These are phyloP conservation scores for Hypsibius dujardini DNA, from an alignment of 1,140 invertebrate species.

Conservation along the genomic window DNA sequence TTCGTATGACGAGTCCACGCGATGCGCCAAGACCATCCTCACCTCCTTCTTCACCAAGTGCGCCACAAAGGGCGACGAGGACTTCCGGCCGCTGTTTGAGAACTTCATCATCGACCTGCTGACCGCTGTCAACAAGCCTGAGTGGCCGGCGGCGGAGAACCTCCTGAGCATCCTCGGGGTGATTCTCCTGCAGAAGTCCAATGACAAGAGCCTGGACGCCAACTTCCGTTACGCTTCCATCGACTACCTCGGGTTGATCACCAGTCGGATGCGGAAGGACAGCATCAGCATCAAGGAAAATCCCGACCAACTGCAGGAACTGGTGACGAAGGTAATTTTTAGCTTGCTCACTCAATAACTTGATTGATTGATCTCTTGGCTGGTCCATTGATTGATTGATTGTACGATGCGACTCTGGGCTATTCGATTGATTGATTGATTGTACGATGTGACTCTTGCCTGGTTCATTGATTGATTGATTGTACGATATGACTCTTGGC, in stretches of 20 bases:
- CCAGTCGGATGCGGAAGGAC: slow-evolving; percentile 78
- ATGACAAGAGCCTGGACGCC: slow-evolving; percentile 91
- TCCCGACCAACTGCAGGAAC: slow-evolving; percentile 7
- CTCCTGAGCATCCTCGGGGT: slow-evolving; percentile 78
- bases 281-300: slow-evolving; percentile 41
- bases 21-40: slow-evolving; percentile 20
- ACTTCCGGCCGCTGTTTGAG: slow-evolving; percentile 91
- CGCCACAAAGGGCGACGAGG: slow-evolving; percentile 79
- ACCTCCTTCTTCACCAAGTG: slow-evolving; percentile 43
- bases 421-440: no score
- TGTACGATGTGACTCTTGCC: no score
- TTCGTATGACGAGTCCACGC: slow-evolving; percentile 20
- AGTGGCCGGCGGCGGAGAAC: slow-evolving; percentile 94
- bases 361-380: no score
- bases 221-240: slow-evolving; percentile 80
- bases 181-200: slow-evolving; percentile 77
- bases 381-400: no score
- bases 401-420: no score
- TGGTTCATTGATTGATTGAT: no score
- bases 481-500: no score
- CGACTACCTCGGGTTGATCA: slow-evolving; percentile 91
- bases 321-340: slow-evolving; percentile 5
- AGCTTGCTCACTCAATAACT: no score
- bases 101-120: slow-evolving; percentile 96
- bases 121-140: slow-evolving; percentile 91